Base-by-base conservation (phyloP, 2,113 vertebrate species). In the Odocoileus virginianus region DNA sequence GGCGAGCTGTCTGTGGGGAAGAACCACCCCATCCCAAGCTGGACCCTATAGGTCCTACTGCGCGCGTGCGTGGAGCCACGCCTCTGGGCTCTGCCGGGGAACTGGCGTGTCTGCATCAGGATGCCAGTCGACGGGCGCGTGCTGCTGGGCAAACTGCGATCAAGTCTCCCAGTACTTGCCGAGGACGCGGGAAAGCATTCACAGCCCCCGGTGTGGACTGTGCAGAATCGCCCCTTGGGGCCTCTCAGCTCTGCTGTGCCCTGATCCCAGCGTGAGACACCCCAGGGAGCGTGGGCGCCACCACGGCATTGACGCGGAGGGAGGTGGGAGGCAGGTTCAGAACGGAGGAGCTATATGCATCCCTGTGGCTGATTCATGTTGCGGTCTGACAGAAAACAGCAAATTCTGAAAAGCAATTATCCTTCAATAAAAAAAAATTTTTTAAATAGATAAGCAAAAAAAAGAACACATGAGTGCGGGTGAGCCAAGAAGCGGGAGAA, bases 21-120 rank as follows among this genome's bases (percentile, higher is more conserved):
- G 81, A 67, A 12, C 27, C n/a, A 4, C 16, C 1, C 30, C 67
- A 33, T 17, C 12, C 25, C 30, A 15, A 79, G 28, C 12, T 2
- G 7, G 2, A 9, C 7, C 1, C 1, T 13, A 10, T 5, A 23
- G 28, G 16, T 36, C 45, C 76, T 3, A 2, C 54, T 3, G 47
- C 7, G 67, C 0, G 1, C 16, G 78, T 7, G 16, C 1, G 3
- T 15, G 60, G 0, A 1, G 14, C 10, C 33, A 4, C 1, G 0
- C 60, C 82, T 7, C 16, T 17, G n/a, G 61, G 58, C 45, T 3
- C 27, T 5, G 4, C 45, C 47, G 0, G 7, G 1, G 28, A 13
- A 45, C 67, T 7, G 81, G 33, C 16, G 19, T 2, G 45, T 57
- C 23, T 23, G 6, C 25, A 21, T 3, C 57, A 15, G 23, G 45